Base-by-base conservation (phyloP, 1,140 invertebrate genomes). In the Drosophila ercepeae region DNA sequence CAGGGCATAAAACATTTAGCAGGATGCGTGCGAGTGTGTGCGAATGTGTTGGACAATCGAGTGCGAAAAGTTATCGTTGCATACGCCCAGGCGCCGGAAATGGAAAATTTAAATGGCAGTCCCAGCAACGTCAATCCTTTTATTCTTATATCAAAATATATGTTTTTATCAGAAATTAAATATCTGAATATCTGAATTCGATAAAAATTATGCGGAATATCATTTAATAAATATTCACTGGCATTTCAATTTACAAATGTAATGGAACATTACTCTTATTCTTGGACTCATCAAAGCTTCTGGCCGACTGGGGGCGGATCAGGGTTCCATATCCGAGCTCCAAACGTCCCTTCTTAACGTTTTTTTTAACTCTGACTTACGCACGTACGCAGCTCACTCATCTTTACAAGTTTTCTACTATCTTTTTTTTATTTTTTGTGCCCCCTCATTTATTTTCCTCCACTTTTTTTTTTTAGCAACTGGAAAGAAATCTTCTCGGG, bases 1-100 rank as follows among this genome's bases (percentile, higher is more conserved):
- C 82, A 86, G 82, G 76, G 82, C 77, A 86, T 86, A 86, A 86
- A 86, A 88, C 82, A 86, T 86, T 86, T 86, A 86, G 74, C 82
- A 70, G 58, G 53, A 77, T 68, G 60, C n/a, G 49, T 54, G 48
- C 18, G 25, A 18, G 14, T 63, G 23, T 58, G 50, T 49, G 54
- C 16, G 48, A 58, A 27, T 50, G 59, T 23, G 63, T 65, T 42
- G 60, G 61, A 53, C 48, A 68, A 45, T 67, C 60, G 60, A 67
- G 46, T 46, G 55, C 41, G 34, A 49, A 36, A 59, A 78, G 84
- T 72, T 60, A 75, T 64, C 50, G 53, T 83, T 79, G 79, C 81
- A 64, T 79, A 79, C 36, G 29, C 59, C 42, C 46, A 75, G 71
- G 77, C 77, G 77, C 11, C 7, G 8, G 13, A 32, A 49, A 13